Conservation (phyloP, 2,113 vertebrate species). For the Nannobrachium achirus region DNA sequence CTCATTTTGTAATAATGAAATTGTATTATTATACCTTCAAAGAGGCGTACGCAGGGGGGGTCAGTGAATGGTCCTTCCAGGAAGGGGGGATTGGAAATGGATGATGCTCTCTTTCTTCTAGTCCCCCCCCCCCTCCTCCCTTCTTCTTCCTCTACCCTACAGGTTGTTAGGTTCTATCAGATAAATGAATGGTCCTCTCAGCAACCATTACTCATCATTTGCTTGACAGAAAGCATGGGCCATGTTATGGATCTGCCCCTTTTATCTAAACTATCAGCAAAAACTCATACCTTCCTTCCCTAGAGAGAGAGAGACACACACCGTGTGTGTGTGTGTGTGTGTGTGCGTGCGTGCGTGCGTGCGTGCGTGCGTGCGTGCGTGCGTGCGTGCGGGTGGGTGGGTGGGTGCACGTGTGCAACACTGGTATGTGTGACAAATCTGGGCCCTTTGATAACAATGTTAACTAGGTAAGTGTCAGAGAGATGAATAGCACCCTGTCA, state of each 20-base stretch:
- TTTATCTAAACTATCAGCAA: conserved; percentile 82
- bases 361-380: no score
- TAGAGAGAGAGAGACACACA: conserved; percentile 74
- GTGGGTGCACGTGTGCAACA: no score
- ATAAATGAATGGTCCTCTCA: conserved; percentile 18
- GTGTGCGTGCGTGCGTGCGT: no score
- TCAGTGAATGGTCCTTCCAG: no score
- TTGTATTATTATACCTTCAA: no score
- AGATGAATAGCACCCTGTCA: conserved; percentile 92
- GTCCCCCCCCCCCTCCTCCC: background rate
- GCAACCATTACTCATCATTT: conserved; percentile 41
- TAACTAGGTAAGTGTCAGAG: conserved; percentile 93
- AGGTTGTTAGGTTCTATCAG: conserved; percentile 16
- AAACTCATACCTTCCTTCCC: conserved; percentile 85
- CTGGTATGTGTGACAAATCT: conserved; percentile 80
- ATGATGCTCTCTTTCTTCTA: no score
- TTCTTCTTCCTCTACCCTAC: background rate
- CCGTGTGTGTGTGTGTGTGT: no score
- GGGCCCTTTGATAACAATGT: conserved; percentile 90
- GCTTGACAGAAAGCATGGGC: conserved; percentile 65
- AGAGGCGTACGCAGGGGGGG: no score
- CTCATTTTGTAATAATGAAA: no score
- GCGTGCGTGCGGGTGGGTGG: no score
- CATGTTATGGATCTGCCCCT: conserved; percentile 73
- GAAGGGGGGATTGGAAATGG: no score